These are phyloP conservation scores for Polymixis flavicincta DNA, from an alignment of 2,888 invertebrate genomes.

Conservation along the genomic window DNA sequence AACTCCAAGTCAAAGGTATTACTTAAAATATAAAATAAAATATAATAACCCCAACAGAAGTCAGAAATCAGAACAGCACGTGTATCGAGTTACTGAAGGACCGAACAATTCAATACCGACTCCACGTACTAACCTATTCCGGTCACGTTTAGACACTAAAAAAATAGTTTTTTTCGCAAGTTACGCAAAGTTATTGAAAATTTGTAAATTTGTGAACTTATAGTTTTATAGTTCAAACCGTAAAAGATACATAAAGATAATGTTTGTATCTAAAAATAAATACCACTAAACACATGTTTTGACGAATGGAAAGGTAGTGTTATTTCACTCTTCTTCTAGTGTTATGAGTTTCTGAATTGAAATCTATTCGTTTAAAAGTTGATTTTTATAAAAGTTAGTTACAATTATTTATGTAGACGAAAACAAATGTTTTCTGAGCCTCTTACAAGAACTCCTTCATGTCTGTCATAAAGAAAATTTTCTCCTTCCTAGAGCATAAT, in stretches of 20 bases:
- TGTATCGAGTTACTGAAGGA: slow-evolving; percentile 37
- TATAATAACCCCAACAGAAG: slow-evolving; percentile 3
- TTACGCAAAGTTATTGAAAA: slow-evolving; percentile 46
- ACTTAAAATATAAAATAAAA: background rate
- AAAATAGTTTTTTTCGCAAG: slow-evolving; percentile 52
- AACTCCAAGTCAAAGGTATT: background rate
- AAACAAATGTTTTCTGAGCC: background rate
- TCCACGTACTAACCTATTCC: slow-evolving; percentile 47
- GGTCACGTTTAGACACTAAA: slow-evolving; percentile 56
- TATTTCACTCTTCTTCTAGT: too few relatives aligned
- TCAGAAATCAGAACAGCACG: slow-evolving; percentile 45
- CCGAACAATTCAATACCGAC: slow-evolving; percentile 60
- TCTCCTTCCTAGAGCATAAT: background rate
- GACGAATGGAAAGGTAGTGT: too few relatives aligned
- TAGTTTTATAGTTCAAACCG: too few relatives aligned
- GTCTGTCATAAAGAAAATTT: too few relatives aligned
- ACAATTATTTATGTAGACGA: background rate
- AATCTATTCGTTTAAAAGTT: background rate
- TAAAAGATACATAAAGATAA: too few relatives aligned
- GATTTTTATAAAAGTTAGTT: background rate
- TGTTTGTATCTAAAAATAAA: too few relatives aligned
- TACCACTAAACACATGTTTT: too few relatives aligned
- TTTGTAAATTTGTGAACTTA: slow-evolving; percentile 47
- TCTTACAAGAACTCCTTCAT: background rate
- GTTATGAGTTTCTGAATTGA: too few relatives aligned